These are phyloP conservation scores for Prunella strophiata DNA, from an alignment of 2,797 vertebrate species.

Conservation along the genomic window DNA sequence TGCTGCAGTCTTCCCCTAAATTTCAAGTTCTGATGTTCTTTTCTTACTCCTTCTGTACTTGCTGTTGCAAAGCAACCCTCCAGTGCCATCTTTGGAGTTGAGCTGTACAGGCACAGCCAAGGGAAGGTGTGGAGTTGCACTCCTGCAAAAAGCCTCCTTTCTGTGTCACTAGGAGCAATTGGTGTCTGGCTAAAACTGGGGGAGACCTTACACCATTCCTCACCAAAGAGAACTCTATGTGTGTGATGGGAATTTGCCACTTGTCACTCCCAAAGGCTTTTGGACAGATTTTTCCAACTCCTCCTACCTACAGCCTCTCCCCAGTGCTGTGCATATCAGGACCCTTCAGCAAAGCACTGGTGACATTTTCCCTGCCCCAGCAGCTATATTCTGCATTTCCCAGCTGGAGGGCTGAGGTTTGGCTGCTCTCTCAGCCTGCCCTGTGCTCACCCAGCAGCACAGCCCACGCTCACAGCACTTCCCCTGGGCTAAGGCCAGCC, in stretches of 20 bases:
- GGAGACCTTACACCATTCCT: neutral
- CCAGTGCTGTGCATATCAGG: rapidly evolving
- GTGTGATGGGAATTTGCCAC: neutral
- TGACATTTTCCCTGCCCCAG: neutral
- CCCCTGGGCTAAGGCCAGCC: neutral
- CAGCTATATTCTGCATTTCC: neutral
- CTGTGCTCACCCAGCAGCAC: rapidly evolving
- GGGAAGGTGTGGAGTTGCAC: neutral
- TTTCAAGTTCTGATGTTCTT: neutral
- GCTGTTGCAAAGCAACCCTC: neutral
- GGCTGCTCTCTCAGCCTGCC: neutral
- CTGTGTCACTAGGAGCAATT: rapidly evolving
- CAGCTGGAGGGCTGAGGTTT: neutral
- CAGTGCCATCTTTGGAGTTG: neutral
- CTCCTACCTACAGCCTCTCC: neutral
- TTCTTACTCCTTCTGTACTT: neutral
- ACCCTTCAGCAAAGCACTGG: neutral
- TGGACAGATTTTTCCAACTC: neutral
- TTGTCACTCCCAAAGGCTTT: neutral
- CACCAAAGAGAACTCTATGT: neutral
- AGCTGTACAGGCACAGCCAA: neutral
- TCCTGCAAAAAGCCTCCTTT: neutral
- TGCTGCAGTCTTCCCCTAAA: neutral
- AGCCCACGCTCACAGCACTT: neutral
- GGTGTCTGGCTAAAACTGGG: neutral